Evolutionary conservation across 2,888 invertebrate species (phyloP).

Genomic region (Papilio demoleus): DNA sequence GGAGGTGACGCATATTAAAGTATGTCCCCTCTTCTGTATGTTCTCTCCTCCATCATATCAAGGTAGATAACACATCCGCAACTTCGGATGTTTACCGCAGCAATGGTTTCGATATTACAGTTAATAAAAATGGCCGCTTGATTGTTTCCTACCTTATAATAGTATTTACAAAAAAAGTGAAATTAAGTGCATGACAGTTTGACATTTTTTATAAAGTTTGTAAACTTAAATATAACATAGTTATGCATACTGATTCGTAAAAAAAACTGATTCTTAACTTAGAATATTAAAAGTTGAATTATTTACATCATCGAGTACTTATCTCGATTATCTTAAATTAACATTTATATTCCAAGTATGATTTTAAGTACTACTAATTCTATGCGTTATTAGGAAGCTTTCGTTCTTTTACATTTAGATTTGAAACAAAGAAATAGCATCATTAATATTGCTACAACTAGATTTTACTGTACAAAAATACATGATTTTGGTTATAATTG

Average conservation of each 20-base stretch:
- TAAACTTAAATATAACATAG: neutral
- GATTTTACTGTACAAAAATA: neutral
- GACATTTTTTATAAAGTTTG: neutral
- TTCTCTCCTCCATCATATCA: no score
- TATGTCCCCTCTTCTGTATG: no score
- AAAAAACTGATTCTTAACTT: neutral
- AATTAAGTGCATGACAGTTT: neutral
- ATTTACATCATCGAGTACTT: neutral
- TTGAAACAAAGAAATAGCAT: neutral
- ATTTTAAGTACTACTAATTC: neutral
- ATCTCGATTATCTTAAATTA: neutral
- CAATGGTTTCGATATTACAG: no score
- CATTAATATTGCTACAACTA: neutral
- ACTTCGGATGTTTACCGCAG: no score
- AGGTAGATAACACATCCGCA: no score
- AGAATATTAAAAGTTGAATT: neutral
- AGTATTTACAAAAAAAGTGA: no score
- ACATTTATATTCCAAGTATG: neutral
- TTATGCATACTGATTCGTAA: neutral
- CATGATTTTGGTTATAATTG: neutral
- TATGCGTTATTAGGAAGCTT: constrained; percentile 1
- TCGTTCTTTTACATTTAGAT: neutral
- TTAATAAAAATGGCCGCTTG: no score
- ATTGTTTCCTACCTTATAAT: no score
- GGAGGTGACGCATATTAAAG: no score